These are phyloP conservation scores for Pseudopipra pipra DNA, from an alignment of 2,113 vertebrate species.

Conservation along the genomic window DNA sequence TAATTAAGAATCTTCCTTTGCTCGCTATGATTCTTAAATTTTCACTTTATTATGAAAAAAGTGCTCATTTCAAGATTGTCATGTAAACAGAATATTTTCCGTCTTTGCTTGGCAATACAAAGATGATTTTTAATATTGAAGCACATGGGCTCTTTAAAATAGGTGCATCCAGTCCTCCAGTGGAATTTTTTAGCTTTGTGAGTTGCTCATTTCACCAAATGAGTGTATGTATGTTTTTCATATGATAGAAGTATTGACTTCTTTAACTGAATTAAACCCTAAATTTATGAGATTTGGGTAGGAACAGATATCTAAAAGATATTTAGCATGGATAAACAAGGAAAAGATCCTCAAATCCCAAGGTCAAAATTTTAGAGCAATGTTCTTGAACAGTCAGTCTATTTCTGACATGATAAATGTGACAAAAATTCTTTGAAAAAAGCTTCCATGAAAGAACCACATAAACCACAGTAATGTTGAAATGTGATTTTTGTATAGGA, in stretches of 20 bases:
- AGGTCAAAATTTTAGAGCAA: not conserved
- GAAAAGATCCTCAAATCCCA: not conserved
- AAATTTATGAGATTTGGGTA: not conserved
- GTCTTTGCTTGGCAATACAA: not conserved
- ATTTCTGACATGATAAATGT: not conserved
- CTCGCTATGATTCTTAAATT: not conserved
- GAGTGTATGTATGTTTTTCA: not conserved
- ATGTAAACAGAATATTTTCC: not conserved
- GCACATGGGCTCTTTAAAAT: not conserved
- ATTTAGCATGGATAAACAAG: not conserved
- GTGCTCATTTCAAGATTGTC: not conserved
- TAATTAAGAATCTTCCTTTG: not conserved
- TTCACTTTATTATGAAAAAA: not conserved
- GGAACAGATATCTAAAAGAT: not conserved
- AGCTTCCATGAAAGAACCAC: not conserved
- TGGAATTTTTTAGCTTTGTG: not conserved
- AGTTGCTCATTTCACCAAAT: not conserved
- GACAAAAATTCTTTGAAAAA: not conserved
- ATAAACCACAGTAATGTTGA: not conserved
- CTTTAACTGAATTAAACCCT: not conserved
- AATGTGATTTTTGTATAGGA: slow-evolving; percentile 10
- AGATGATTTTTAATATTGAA: not conserved
- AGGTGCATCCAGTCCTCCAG: not conserved
- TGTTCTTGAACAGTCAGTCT: not conserved
- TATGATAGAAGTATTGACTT: not conserved